Conservation (phyloP, 1,140 invertebrate species). For the Neotoxoptera formosana region DNA sequence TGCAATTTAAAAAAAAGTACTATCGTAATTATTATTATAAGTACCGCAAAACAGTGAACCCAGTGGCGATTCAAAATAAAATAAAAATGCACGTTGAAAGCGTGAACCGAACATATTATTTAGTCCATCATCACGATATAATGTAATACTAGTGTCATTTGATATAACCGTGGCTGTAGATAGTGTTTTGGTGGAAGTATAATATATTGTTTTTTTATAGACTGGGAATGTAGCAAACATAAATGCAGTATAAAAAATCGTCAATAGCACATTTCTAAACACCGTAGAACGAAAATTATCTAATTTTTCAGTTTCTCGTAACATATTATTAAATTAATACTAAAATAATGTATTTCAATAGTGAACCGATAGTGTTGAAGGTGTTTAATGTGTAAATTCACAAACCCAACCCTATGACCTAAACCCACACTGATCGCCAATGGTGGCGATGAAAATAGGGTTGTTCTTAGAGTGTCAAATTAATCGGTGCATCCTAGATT, state of each 20-base stretch:
- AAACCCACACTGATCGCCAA: neutral
- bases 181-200: neutral
- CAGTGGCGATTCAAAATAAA: neutral
- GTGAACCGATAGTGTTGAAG: neutral
- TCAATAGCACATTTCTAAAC: no score
- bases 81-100: neutral
- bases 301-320: accelerated
- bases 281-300: neutral
- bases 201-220: neutral
- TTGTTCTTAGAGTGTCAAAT: neutral
- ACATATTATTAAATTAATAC: neutral
- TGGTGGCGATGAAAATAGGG: neutral
- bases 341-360: neutral
- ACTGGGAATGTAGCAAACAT: neutral
- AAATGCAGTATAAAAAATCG: no score
- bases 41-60: neutral
- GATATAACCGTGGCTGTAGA: neutral
- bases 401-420: neutral
- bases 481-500: neutral
- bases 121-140: neutral
- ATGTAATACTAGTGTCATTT: neutral
- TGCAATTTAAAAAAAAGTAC: neutral
- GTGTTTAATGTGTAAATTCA: neutral
- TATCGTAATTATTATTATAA: neutral
- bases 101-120: neutral